phyloP scores from a whole-genome alignment of 1,140 invertebrate species.

The Sycobia sp. region DNA sequence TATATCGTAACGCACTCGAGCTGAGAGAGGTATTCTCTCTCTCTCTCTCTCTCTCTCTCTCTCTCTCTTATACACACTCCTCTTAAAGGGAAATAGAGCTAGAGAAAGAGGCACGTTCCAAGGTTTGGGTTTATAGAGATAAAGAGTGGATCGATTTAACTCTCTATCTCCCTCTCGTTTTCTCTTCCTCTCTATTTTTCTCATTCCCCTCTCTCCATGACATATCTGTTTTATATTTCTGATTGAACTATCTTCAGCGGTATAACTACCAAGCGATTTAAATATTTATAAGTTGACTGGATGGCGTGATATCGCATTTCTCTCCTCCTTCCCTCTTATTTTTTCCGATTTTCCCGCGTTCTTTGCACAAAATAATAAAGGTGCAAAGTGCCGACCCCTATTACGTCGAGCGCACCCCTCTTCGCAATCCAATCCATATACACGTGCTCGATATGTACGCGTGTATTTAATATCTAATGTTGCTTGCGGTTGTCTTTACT shows the following conservation, averaged over 20 bases:
- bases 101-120: slow-evolving; percentile 16
- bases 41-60: background rate
- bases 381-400: too few relatives aligned
- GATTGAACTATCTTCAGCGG: background rate
- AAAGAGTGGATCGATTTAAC: slow-evolving; percentile 30
- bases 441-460: background rate
- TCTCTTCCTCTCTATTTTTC: background rate
- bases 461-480: background rate
- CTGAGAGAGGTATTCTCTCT: slow-evolving; percentile 6
- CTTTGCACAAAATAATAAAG: too few relatives aligned
- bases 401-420: background rate
- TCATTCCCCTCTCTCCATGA: background rate
- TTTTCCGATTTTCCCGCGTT: too few relatives aligned
- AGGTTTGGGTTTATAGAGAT: slow-evolving; percentile 30
- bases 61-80: too few relatives aligned
- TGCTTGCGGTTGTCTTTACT: too few relatives aligned
- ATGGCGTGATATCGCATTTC: too few relatives aligned
- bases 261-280: background rate
- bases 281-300: slow-evolving; percentile 19
- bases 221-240: slow-evolving; percentile 23
- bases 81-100: too few relatives aligned
- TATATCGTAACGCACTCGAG: slow-evolving; percentile 38
- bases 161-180: slow-evolving; percentile 7
- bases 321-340: too few relatives aligned
- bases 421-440: background rate